Evolutionary conservation across 2,888 invertebrate species (phyloP), one percentile per base, ranked within the genome.

Genomic region (Xestoiulus laeticollis): DNA sequence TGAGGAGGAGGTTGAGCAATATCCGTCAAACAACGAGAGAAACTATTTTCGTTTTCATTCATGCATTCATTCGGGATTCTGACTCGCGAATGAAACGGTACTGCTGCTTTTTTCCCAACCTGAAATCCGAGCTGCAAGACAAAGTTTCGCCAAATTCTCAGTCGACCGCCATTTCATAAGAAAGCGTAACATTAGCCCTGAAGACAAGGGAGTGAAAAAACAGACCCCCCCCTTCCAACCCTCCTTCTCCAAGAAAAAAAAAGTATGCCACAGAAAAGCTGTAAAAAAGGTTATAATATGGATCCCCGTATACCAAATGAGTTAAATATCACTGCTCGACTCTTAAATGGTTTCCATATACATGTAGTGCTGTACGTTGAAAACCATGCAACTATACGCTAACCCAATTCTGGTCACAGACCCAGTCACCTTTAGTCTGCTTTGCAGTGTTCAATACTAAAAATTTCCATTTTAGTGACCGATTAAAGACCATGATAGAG

Each of bases 1-100:
- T 68, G 68, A 68, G 68, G 68, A 68, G 68, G 68, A 68, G 68
- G 68, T 68, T 68, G 26, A 68, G 68, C 68, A 68, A 68, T 68
- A 68, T 68, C 68, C 68, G 68, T 68, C 68, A 68, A 68, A 68
- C 68, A 68, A 68, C n/a, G 22, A 68, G 68, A 68, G 26, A 26
- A 68, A 68, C 68, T 68, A 68, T 68, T 68, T 68, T 68, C 68
- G 68, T 68, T 68, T 68, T 68, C 68, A 68, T 68, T 68, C 68
- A 68, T 68, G 68, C 68, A 68, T 68, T 68, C 68, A 68, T 68
- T 68, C 68, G 68, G 26, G 68, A 68, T 68, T 68, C 68, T 68
- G 68, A n/a, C 26, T 68, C 48, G 68, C 68, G 68, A 68, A 68
- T 26, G 68, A 68, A 68, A 68, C 68, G 68, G 22, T 26, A 22